Base-by-base conservation (phyloP, 2,113 vertebrate species). In the Rousettus leschenaultii region DNA sequence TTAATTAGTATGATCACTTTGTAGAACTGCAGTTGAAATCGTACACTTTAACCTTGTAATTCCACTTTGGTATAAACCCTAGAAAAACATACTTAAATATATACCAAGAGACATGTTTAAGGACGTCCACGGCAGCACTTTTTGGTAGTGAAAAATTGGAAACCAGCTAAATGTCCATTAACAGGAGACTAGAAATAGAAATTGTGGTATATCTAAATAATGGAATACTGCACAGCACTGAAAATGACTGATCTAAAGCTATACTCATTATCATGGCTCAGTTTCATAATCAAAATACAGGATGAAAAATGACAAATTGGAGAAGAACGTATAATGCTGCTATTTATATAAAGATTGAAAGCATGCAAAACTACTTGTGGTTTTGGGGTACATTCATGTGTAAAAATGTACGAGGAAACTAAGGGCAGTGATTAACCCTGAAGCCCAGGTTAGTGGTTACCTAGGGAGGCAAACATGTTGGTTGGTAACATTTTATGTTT, bases 1-100 rank as follows among this genome's bases (percentile, higher is more conserved):
- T 92, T 96, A 95, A 95, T 96, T 90, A 95, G 79, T 86, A 82
- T 2, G 15, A 16, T 92, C 65, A 85, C 65, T 94, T 85, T 82
- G 40, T 94, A 87, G 75, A 84, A 95, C 86, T 79, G 59, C 21
- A 53, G 21, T 92, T 89, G 95, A 73, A 96, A 33, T 15, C 84
- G 43, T 51, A 89, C 70, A 95, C 19, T 79, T 71, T 80, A 70
- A 86, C 90, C 70, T 95, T 92, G 35, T 89, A 84, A 89, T 96
- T 96, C 68, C 70, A 53, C 26, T 77, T 73, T 24, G 6, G 10
- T 61, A 57, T 45, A 53, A 57, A 33, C 55, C 22, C 57, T 71
- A 43, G 55, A 78, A 78, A 88, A 89, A 59, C 1, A 7, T 8
- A n/a, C n/a, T 91, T 68, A 71, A 59, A 66, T 55, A 21, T 77